Conservation (phyloP, 2,888 invertebrate species). For the Yponomeuta evonymella region DNA sequence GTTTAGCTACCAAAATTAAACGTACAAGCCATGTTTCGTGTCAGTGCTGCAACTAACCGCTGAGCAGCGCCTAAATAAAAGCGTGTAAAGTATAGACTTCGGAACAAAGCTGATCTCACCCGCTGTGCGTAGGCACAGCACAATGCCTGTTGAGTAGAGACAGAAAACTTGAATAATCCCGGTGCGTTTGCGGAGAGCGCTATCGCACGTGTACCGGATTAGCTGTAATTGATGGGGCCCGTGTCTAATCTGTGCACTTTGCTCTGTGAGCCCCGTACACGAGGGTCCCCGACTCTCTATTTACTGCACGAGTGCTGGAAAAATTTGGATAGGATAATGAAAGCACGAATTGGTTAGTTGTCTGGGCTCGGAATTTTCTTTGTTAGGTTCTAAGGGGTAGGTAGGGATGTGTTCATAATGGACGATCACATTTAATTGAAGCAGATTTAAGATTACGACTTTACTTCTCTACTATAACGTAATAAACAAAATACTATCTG, state of each 20-base stretch:
- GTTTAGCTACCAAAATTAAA: no score
- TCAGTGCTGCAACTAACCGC: no score
- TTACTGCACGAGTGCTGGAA: constrained; percentile 19
- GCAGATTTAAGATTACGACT: no score
- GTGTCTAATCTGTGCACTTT: constrained; percentile 70
- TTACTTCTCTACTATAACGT: no score
- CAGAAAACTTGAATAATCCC: constrained; percentile 67
- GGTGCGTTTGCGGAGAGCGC: constrained; percentile 56
- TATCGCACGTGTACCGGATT: constrained; percentile 67
- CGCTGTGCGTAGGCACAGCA: constrained; percentile 30
- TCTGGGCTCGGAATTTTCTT: not conserved
- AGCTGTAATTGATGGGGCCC: constrained; percentile 68
- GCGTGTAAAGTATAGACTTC: no score
- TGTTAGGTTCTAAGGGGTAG: not conserved
- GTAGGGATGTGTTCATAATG: not conserved
- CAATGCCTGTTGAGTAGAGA: constrained; percentile 31
- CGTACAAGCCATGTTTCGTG: no score
- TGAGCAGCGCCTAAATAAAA: no score
- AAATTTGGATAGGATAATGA: constrained; percentile 28
- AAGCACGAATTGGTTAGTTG: not conserved
- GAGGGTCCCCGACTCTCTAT: constrained; percentile 22
- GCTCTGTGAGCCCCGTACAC: constrained; percentile 33
- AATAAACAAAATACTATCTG: no score
- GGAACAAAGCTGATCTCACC: constrained; percentile 22
- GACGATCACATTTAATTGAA: not conserved